phyloP scores from a whole-genome alignment of 2,797 vertebrate species.

The Meda fulgida region DNA sequence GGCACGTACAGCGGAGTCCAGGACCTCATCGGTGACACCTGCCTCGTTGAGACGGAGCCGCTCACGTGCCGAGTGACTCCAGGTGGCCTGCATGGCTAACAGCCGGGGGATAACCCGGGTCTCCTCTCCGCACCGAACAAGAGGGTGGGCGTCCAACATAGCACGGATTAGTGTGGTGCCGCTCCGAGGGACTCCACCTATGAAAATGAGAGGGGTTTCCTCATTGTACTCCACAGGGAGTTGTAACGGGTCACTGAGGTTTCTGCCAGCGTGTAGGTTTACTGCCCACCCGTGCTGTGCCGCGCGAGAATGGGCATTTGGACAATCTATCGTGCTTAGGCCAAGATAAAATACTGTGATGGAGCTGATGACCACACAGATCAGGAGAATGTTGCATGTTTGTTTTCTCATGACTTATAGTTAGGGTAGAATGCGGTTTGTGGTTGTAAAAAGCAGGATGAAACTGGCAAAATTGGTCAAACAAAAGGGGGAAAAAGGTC shows the following conservation, averaged over 20 bases:
- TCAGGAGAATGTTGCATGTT: conserved; percentile 91
- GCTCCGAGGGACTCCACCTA: conserved; percentile 94
- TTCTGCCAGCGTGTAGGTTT: conserved; percentile 73
- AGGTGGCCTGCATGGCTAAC: conserved; percentile 95
- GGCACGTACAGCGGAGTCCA: conserved; percentile 95
- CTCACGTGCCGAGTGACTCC: conserved; percentile 93
- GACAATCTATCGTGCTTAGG: conserved; percentile 94
- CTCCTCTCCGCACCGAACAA: conserved; percentile 93
- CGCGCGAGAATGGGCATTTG: conserved; percentile 85
- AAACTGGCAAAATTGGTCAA: neutral
- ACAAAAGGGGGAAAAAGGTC: neutral
- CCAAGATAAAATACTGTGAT: conserved; percentile 94
- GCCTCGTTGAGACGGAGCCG: conserved; percentile 94
- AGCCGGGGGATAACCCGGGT: conserved; percentile 94
- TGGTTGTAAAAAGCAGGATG: neutral
- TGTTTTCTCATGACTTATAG: conserved; percentile 88
- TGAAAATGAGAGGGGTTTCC: conserved; percentile 95
- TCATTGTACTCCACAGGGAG: conserved; percentile 83
- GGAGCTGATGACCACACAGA: conserved; percentile 91
- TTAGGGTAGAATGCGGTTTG: neutral
- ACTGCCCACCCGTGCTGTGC: conserved; percentile 71
- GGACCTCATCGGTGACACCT: conserved; percentile 93
- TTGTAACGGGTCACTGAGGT: conserved; percentile 74
- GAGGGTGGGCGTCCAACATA: conserved; percentile 95
- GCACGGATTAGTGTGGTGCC: conserved; percentile 97